Percentiles rank a stretch among this genome's conserved stretches.
phyloP scores from a whole-genome alignment of 2,888 invertebrate species.

The Oscheius sp. region DNA sequence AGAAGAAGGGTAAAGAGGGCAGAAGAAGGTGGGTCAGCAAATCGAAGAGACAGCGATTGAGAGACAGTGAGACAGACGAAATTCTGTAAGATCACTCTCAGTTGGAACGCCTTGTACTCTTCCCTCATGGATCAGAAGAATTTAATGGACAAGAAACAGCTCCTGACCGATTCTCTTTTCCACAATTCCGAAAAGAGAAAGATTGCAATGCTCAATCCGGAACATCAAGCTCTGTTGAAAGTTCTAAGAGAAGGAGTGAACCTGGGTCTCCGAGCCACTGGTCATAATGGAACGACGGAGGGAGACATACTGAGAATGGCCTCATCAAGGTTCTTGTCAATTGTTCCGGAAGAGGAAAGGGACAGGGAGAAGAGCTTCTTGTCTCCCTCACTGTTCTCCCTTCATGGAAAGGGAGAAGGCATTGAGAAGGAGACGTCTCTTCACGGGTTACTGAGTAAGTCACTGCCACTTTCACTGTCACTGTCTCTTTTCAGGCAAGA shows the following conservation, averaged over 20 bases:
- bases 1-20: neutral
- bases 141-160: neutral
- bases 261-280: neutral
- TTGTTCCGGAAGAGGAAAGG: neutral
- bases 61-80: no score
- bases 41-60: no score
- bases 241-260: neutral
- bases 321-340: neutral
- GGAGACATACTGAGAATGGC: neutral
- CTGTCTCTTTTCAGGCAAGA: neutral
- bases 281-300: neutral
- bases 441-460: neutral
- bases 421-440: neutral
- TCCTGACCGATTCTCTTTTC: neutral
- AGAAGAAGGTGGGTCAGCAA: neutral
- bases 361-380: neutral
- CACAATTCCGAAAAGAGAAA: neutral
- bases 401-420: neutral
- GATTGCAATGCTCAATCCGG: neutral
- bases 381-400: neutral
- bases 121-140: neutral
- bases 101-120: neutral
- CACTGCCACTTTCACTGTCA: no score
- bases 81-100: neutral
- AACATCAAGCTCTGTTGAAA: neutral